These are phyloP conservation scores for Drosophila mercatorum DNA, from an alignment of 2,888 invertebrate genomes.

Conservation along the genomic window DNA sequence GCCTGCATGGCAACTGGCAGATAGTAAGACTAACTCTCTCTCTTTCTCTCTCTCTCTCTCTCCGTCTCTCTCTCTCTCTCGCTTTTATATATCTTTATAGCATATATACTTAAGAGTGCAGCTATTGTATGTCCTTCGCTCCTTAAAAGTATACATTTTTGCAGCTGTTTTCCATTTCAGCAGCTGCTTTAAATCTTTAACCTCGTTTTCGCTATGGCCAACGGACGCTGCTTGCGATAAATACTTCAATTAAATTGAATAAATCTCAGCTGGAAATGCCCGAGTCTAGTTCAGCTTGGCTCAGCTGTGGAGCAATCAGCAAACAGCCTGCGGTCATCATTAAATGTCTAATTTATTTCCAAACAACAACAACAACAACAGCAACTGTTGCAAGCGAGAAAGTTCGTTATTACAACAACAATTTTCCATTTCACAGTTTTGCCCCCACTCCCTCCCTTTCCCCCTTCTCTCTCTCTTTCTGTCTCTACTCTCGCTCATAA, in stretches of 20 bases:
- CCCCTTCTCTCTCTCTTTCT: neutral
- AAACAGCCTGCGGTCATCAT: constrained; percentile 79
- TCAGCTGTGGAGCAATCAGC: constrained; percentile 69
- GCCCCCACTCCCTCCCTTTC: constrained; percentile 5
- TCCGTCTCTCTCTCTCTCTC: too few species aligned
- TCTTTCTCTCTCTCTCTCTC: neutral
- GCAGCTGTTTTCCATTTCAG: constrained; percentile 10
- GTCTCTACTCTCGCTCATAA: constrained; percentile 34
- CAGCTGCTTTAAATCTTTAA: constrained; percentile 3
- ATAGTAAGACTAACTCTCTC: neutral
- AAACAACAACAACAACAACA: constrained; percentile 50
- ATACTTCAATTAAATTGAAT: constrained; percentile 79
- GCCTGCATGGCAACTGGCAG: neutral
- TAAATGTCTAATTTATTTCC: constrained; percentile 79
- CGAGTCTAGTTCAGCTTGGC: constrained; percentile 10
- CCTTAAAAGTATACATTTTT: neutral
- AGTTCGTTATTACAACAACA: constrained; percentile 69
- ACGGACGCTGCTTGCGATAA: constrained; percentile 57
- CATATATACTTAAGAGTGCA: neutral
- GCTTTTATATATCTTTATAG: neutral
- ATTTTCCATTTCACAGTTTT: constrained; percentile 64
- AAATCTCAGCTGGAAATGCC: constrained; percentile 57
- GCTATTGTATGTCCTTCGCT: constrained; percentile 1
- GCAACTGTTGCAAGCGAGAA: constrained; percentile 54
- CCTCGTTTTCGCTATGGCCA: constrained; percentile 17